Conservation (phyloP, 2,888 invertebrate genomes). For the Pecten maximus region DNA sequence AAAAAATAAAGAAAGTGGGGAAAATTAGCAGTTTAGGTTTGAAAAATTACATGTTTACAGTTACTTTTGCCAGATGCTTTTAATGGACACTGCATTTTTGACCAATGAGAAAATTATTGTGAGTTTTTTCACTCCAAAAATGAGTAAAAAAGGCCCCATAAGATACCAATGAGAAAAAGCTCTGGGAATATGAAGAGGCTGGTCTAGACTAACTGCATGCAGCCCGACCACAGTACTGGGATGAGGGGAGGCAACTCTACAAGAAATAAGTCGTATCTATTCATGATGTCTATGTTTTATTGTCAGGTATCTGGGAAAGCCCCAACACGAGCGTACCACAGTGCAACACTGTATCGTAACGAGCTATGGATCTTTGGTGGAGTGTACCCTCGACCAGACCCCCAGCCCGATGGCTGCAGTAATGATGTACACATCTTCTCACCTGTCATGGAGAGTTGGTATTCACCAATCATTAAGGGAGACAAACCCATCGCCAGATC, state of each 20-base stretch:
- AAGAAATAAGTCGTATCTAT: neutral
- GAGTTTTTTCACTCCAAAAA: too few relatives aligned
- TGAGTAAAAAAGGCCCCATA: too few relatives aligned
- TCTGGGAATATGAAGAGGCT: too few relatives aligned
- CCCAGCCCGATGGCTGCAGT: constrained; percentile 80
- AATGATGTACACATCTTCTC: constrained; percentile 81
- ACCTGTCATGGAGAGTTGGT: constrained; percentile 81
- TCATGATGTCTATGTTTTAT: neutral
- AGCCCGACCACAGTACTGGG: too few relatives aligned
- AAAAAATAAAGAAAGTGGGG: too few relatives aligned
- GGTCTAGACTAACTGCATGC: too few relatives aligned
- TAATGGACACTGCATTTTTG: too few relatives aligned
- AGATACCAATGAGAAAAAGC: too few relatives aligned
- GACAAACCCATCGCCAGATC: constrained; percentile 78
- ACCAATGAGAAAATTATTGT: too few relatives aligned
- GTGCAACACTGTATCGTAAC: constrained; percentile 78
- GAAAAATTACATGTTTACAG: too few relatives aligned
- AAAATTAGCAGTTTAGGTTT: too few relatives aligned
- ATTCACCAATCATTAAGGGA: constrained; percentile 79
- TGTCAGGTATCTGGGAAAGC: constrained; percentile 78
- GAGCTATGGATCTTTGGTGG: constrained; percentile 82
- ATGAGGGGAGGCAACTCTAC: neutral
- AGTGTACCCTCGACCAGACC: constrained; percentile 79
- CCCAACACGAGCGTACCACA: constrained; percentile 80
- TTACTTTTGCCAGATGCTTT: too few relatives aligned